These are phyloP conservation scores for Pandemis heparana DNA, from an alignment of 2,888 invertebrate genomes.

Conservation along the genomic window DNA sequence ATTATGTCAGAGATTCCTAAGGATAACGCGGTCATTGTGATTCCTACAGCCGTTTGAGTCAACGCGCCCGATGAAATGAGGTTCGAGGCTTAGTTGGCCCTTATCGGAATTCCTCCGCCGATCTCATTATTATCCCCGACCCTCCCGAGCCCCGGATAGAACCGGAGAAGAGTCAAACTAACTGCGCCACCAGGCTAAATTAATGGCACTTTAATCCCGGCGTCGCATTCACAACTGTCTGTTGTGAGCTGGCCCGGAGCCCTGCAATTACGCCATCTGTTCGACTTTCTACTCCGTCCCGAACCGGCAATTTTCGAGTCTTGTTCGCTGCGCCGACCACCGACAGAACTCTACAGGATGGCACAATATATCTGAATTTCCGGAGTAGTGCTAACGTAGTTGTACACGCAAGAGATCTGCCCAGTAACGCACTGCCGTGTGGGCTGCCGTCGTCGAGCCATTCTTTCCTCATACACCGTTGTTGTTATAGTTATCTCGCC, in stretches of 20 bases:
- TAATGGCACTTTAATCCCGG: constrained; percentile 32
- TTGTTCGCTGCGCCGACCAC: not conserved
- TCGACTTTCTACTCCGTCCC: constrained; percentile 22
- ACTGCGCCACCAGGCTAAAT: constrained; percentile 17
- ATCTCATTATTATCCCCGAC: constrained; percentile 26
- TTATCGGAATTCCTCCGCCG: constrained; percentile 25
- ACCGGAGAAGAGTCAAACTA: constrained; percentile 1
- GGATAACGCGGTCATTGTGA: constrained; percentile 16
- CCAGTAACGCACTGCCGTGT: not conserved
- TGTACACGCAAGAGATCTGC: not conserved
- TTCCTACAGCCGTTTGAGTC: constrained; percentile 11
- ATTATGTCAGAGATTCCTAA: constrained; percentile 19
- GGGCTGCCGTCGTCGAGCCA: not conserved
- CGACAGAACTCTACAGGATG: not conserved
- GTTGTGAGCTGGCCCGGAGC: constrained; percentile 7
- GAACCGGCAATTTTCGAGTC: constrained; percentile 3
- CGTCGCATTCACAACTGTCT: constrained; percentile 27
- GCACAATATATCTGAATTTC: not conserved
- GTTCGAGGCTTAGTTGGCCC: constrained; percentile 7
- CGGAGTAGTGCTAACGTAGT: not conserved
- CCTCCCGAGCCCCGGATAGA: not conserved
- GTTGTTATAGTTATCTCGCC: not conserved
- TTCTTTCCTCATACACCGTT: constrained; percentile 9
- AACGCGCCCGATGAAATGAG: not conserved
- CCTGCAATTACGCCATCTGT: constrained; percentile 37